phyloP scores from a whole-genome alignment of 2,797 vertebrate species.

The Sebastes taczanowskii region DNA sequence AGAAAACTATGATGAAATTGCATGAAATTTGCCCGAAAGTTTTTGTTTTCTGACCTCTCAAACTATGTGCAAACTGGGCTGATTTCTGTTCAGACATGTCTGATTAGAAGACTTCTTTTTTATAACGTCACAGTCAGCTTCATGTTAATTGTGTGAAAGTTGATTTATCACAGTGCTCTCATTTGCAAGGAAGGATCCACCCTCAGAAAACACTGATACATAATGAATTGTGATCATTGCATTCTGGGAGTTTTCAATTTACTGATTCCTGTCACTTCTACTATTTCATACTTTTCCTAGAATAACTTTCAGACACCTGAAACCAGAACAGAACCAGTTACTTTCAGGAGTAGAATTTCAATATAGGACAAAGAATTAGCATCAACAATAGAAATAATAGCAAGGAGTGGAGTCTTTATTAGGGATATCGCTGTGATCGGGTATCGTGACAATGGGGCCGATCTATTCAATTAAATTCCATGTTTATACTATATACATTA shows the following conservation, averaged over 20 bases:
- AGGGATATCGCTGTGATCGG: no score
- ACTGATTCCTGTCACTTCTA: neutral
- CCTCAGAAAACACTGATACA: neutral
- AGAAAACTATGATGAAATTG: neutral
- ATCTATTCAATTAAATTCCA: no score
- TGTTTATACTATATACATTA: no score
- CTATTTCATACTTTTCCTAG: neutral
- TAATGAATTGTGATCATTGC: neutral
- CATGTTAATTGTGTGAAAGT: neutral
- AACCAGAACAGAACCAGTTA: neutral
- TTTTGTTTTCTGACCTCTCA: neutral
- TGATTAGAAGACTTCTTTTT: neutral
- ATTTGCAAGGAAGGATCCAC: neutral
- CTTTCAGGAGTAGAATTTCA: neutral
- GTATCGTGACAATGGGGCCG: no score
- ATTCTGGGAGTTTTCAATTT: neutral
- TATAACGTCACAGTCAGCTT: neutral
- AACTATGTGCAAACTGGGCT: neutral
- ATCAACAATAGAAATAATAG: neutral
- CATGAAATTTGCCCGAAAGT: neutral
- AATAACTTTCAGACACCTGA: neutral
- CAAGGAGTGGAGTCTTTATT: neutral
- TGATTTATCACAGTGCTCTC: neutral
- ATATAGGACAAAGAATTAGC: neutral
- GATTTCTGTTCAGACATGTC: conserved; percentile 25